Percentiles rank a stretch among this genome's conserved stretches.
Conservation (phyloP, 2,113 vertebrate genomes). For the Dendrocopos noguchii region DNA sequence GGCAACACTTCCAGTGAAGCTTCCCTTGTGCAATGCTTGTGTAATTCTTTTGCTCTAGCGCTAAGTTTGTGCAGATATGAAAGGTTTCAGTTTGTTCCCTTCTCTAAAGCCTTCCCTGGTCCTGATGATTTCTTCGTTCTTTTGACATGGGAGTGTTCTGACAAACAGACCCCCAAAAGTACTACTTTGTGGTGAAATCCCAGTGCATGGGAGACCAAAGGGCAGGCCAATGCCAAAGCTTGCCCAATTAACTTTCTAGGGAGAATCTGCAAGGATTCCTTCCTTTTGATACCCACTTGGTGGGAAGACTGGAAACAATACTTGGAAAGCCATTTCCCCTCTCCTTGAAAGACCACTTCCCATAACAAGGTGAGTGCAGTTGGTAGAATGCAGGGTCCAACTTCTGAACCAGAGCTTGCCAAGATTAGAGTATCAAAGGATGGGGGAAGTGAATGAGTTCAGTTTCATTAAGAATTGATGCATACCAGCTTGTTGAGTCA, state of each 20-base stretch:
- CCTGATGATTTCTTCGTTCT: background rate
- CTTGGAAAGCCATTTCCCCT: background rate
- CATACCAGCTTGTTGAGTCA: background rate
- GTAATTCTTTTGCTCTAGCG: constrained; percentile 12
- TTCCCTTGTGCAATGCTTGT: constrained; percentile 56
- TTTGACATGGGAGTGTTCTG: background rate
- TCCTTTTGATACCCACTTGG: background rate
- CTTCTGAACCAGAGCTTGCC: background rate
- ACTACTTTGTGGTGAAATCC: background rate
- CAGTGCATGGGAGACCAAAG: background rate
- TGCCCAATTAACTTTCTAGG: background rate
- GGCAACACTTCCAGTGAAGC: constrained; percentile 47
- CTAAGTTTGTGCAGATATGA: background rate
- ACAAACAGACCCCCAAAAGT: background rate
- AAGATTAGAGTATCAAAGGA: background rate
- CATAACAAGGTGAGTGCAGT: background rate
- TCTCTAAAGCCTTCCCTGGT: background rate
- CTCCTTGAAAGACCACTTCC: background rate
- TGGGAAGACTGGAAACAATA: background rate
- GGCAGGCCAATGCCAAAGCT: background rate
- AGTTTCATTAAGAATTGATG: background rate
- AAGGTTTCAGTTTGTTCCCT: background rate
- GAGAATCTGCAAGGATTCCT: background rate
- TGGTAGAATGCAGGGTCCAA: background rate
- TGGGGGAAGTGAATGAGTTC: background rate